Base-by-base conservation (phyloP, 2,888 invertebrate species). In the Apamea monoglypha region DNA sequence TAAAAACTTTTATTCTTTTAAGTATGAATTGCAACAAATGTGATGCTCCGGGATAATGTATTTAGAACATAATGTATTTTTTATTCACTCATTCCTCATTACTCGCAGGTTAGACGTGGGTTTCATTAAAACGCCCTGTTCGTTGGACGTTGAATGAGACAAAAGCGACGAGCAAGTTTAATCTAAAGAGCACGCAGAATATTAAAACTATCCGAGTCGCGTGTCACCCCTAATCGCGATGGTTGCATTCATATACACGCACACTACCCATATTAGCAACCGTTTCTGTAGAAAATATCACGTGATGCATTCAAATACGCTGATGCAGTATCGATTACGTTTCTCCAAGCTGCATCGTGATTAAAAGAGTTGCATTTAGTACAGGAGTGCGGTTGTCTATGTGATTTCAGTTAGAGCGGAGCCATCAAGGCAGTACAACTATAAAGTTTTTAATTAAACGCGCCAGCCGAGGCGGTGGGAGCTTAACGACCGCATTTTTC, bases 401-500 rank as follows among this genome's bases (percentile, higher is more conserved):
- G 90, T 86, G 90, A 92, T 91, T 90, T 91, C 88, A 91, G 90
- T 87, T 88, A 88, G 83, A 85, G 80, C 86, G 83, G 83, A 87
- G 88, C 90, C 89, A 92, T 91, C 91, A 92, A 93, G 92, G 92
- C 92, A 91, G 86, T 92, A 92, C 92, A 93, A 93, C 94, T 94
- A 92, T 94, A 93, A 95, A 96, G 93, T 95, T 96, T 96, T 96
- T 96, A 96, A 96, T 96, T 96, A 96, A 96, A 94, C 91, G 89
- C 90, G 92, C 90, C 89, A 90, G 92, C 91, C 90, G 91, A 92
- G 78, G 92, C 92, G 89, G 89, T 87, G 86, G 92, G 89, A 90
- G 92, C 93, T 95, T 95, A 96, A 96, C 95, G 95, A 95, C 92
- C 94, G 91, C 95, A 95, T 96, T 96, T 96, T 96, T 96, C 95